A percentile compares a stretch with the other conserved stretches of the same genome.
phyloP scores from a whole-genome alignment of 2,888 invertebrate genomes.

The Melanophora roralis region DNA sequence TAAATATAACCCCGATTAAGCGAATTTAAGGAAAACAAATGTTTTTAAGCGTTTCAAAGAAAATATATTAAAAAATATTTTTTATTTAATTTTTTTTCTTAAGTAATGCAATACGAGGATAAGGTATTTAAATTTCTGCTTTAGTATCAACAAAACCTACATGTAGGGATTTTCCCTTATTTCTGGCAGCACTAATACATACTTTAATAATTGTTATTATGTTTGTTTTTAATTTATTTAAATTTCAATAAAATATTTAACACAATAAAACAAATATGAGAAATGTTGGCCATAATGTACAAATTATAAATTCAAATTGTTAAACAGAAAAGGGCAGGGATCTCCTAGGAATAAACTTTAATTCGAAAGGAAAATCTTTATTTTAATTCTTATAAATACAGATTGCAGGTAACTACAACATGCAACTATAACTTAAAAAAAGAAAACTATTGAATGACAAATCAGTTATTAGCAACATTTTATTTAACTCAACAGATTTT shows the following conservation, averaged over 20 bases:
- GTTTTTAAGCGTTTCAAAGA: too few relatives aligned
- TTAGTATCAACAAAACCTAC: too few relatives aligned
- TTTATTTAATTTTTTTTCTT: too few relatives aligned
- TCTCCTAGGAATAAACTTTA: slow-evolving; percentile 18
- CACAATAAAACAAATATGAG: slow-evolving; percentile 7
- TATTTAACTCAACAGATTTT: slow-evolving; percentile 46
- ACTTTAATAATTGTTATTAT: too few relatives aligned
- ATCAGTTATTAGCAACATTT: slow-evolving; percentile 62
- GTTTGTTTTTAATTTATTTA: slow-evolving; percentile 21
- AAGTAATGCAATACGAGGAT: too few relatives aligned
- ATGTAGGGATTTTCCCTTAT: too few relatives aligned
- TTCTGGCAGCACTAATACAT: too few relatives aligned
- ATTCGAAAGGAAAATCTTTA: slow-evolving; percentile 35
- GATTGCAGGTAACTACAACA: too few relatives aligned
- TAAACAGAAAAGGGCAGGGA: slow-evolving; percentile 38
- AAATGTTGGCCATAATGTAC: slow-evolving; percentile 39
- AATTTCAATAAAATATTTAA: slow-evolving; percentile 54
- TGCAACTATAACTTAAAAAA: neutral
- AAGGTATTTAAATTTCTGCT: too few relatives aligned
- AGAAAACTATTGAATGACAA: slow-evolving; percentile 43
- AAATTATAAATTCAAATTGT: slow-evolving; percentile 61
- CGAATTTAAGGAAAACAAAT: too few relatives aligned
- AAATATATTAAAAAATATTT: too few relatives aligned
- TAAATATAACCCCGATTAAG: too few relatives aligned
- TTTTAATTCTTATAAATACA: neutral